Conservation (phyloP, 1,140 invertebrate species). For the Orussus abietinus region DNA sequence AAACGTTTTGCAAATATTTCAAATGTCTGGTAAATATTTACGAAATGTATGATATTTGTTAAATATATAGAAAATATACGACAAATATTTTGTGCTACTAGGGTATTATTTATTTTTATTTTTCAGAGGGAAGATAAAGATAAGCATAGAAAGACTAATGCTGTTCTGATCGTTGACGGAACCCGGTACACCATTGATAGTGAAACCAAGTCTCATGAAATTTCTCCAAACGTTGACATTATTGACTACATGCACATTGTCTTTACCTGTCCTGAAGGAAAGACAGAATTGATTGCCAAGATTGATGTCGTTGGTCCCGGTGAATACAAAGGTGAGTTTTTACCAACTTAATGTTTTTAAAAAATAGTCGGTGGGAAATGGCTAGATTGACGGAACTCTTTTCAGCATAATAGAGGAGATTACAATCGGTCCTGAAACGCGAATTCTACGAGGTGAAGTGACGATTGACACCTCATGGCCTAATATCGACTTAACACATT, state of each 20-base stretch:
- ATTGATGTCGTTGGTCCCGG: slow-evolving; percentile 53
- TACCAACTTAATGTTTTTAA: slow-evolving; percentile 53
- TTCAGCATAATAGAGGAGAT: too few species aligned
- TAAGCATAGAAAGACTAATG: slow-evolving; percentile 43
- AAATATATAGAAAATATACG: slow-evolving; percentile 5
- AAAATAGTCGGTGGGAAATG: too few species aligned
- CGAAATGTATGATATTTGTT: not conserved
- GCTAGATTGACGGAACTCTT: too few species aligned
- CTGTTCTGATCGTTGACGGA: slow-evolving; percentile 48
- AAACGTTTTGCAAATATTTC: too few species aligned
- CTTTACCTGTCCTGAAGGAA: slow-evolving; percentile 47
- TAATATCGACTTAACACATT: not conserved
- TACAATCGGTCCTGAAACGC: too few species aligned
- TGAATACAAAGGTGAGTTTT: slow-evolving; percentile 56
- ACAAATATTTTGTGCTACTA: slow-evolving; percentile 9
- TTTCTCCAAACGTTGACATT: slow-evolving; percentile 42
- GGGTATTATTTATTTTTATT: too few species aligned
- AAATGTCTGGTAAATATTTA: too few species aligned
- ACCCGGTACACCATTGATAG: slow-evolving; percentile 52
- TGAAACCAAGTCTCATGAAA: slow-evolving; percentile 38
- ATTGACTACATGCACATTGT: slow-evolving; percentile 36
- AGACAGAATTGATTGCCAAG: slow-evolving; percentile 55
- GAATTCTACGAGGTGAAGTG: too few species aligned
- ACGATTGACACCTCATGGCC: not conserved
- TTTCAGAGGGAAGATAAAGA: slow-evolving; percentile 49